These are phyloP conservation scores for Cydia fagiglandana DNA, from an alignment of 1,140 invertebrate genomes.

Conservation along the genomic window DNA sequence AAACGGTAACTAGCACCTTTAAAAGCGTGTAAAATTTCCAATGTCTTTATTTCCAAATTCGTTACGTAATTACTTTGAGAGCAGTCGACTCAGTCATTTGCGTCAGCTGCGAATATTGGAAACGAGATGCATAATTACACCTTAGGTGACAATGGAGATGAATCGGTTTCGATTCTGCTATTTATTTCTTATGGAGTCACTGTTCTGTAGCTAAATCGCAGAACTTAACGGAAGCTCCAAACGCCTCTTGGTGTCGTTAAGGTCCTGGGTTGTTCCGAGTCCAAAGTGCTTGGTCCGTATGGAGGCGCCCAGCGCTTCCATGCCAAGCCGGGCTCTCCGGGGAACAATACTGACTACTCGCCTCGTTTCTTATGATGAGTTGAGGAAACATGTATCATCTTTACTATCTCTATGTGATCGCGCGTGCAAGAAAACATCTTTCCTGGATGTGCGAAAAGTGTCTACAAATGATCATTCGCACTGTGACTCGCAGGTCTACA, in stretches of 20 bases:
- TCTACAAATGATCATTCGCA: not conserved
- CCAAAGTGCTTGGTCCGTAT: not conserved
- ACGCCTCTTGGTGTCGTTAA: conserved; percentile 5
- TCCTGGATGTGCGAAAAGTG: not conserved
- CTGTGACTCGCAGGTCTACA: not conserved
- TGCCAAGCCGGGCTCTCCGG: not conserved
- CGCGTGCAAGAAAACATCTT: not conserved
- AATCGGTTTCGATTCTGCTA: not conserved
- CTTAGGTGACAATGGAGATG: conserved; percentile 2
- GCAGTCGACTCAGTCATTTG: not conserved
- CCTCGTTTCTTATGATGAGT: conserved; percentile 9
- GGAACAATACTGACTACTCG: not conserved
- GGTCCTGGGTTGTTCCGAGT: not conserved
- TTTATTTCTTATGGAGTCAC: conserved; percentile 11
- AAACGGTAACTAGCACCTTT: not conserved
- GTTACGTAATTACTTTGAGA: not conserved
- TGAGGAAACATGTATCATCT: not conserved
- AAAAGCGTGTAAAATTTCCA: not conserved
- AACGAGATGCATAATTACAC: not conserved
- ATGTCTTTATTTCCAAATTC: not conserved
- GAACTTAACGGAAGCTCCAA: not conserved
- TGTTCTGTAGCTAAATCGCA: conserved; percentile 8
- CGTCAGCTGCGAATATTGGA: not conserved
- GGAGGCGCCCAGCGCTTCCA: not conserved
- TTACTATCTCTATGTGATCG: not conserved